phyloP scores from a whole-genome alignment of 2,113 vertebrate species.

The Pelusios castaneus region DNA sequence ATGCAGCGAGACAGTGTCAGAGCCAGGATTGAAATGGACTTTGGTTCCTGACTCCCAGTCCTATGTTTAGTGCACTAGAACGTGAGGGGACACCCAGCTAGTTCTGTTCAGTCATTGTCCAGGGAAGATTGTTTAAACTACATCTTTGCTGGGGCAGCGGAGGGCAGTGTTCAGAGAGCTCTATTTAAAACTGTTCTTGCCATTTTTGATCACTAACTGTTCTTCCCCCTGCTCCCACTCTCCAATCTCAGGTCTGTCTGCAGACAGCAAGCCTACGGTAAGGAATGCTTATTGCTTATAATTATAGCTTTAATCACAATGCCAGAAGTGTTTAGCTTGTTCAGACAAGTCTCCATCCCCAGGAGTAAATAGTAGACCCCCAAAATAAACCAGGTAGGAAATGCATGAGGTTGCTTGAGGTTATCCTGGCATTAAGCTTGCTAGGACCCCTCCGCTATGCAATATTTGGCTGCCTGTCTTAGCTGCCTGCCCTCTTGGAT shows the following conservation, averaged over 20 bases:
- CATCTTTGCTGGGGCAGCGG: not conserved
- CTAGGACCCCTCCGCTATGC: not conserved
- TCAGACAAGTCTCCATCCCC: not conserved
- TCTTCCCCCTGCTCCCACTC: not conserved
- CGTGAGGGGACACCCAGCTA: not conserved
- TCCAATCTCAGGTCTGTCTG: constrained; percentile 59
- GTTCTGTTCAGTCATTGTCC: rapidly evolving
- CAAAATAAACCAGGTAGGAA: rapidly evolving
- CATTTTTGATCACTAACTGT: not conserved
- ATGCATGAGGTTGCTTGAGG: rapidly evolving
- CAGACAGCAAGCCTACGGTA: constrained; percentile 77
- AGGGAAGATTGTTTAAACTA: not conserved
- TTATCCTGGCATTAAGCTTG: rapidly evolving
- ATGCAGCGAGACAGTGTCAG: rapidly evolving
- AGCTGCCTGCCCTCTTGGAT: not conserved
- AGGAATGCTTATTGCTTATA: constrained; percentile 6
- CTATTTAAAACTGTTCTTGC: not conserved
- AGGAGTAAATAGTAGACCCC: not conserved
- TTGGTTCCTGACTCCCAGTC: rapidly evolving
- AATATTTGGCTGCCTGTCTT: not conserved
- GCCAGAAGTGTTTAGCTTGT: not conserved
- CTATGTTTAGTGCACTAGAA: rapidly evolving
- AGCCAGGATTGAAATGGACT: not conserved
- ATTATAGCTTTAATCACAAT: not conserved
- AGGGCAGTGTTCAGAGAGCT: not conserved